phyloP scores from a whole-genome alignment of 2,888 invertebrate genomes.

The Polydrusus cervinus region DNA sequence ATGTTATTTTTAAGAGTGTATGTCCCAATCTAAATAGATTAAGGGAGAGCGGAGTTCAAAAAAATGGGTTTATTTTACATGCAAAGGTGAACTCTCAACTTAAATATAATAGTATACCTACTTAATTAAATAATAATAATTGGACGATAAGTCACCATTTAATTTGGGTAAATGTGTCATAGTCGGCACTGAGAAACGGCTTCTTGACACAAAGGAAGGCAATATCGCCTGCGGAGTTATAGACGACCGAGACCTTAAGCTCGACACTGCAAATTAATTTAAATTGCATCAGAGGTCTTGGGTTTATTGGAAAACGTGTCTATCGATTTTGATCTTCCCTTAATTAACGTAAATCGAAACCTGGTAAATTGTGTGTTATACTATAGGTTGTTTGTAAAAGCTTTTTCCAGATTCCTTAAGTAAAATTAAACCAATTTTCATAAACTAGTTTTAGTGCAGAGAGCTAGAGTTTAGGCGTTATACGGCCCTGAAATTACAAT shows the following conservation, averaged over 20 bases:
- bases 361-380: not conserved
- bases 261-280: slow-evolving; percentile 43
- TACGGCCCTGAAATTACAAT: too few relatives aligned
- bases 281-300: slow-evolving; percentile 40
- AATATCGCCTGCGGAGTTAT: slow-evolving; percentile 41
- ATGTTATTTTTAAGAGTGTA: too few relatives aligned
- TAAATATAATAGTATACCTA: too few relatives aligned
- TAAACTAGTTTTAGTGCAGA: too few relatives aligned
- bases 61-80: too few relatives aligned
- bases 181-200: slow-evolving; percentile 14
- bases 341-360: slow-evolving; percentile 3
- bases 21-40: too few relatives aligned
- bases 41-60: too few relatives aligned
- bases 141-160: not conserved
- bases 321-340: slow-evolving; percentile 21
- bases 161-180: slow-evolving; percentile 9
- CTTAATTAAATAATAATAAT: not conserved
- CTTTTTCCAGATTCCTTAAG: too few relatives aligned
- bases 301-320: slow-evolving; percentile 32
- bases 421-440: too few relatives aligned
- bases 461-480: too few relatives aligned
- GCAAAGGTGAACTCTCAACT: too few relatives aligned
- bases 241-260: slow-evolving; percentile 41
- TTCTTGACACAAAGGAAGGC: slow-evolving; percentile 34
- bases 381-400: too few relatives aligned